Base-by-base conservation (phyloP, 2,113 vertebrate species). In the Nothoprocta perdicaria region DNA sequence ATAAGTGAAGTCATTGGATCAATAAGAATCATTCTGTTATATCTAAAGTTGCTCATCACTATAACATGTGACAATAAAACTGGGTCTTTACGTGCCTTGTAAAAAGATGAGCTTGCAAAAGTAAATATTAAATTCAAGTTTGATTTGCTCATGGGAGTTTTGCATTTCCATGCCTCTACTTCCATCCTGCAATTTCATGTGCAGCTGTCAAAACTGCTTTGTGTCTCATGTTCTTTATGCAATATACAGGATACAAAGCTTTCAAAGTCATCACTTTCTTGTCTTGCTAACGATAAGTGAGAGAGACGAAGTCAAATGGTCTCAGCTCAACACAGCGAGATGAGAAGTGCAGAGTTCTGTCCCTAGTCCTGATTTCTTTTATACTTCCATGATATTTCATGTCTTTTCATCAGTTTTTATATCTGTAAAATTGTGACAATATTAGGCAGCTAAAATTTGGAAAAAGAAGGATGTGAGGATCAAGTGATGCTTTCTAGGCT, bases 191-290 rank as follows among this genome's bases (percentile, higher is more conserved):
- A 84, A 50, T 84, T 90, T 60, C 53, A 69, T 1, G 0, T 61
- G 55, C 66, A 88, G 17, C 50, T 94, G 89, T 88, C 91, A 82
- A 86, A 93, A 80, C 31, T 57, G 17, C 62, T 94, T 76, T 90
- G 41, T 55, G 35, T 90, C 83, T 94, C 60, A 16, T 38, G 57
- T 18, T 43, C 41, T 57, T 72, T 43, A 66, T 52, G 74, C 50
- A 89, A 78, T 65, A 83, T 45, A 86, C 33, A 77, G 22, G 50
- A 76, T 61, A 52, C 21, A 94, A 95, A 88, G 80, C 80, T 93
- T 95, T 94, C 77, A 91, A 85, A 88, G 43, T 67, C 35, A 88
- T 74, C 27, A 45, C 10, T n/a, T 89, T 87, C 90, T 89, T 62
- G 55, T 82, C 13, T n/a, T 73, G 22, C 3, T 14, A 92, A 68